These are phyloP conservation scores for Dendronephthya gigantea DNA, from an alignment of 64 coral and sea anemone species.

Conservation along the genomic window DNA sequence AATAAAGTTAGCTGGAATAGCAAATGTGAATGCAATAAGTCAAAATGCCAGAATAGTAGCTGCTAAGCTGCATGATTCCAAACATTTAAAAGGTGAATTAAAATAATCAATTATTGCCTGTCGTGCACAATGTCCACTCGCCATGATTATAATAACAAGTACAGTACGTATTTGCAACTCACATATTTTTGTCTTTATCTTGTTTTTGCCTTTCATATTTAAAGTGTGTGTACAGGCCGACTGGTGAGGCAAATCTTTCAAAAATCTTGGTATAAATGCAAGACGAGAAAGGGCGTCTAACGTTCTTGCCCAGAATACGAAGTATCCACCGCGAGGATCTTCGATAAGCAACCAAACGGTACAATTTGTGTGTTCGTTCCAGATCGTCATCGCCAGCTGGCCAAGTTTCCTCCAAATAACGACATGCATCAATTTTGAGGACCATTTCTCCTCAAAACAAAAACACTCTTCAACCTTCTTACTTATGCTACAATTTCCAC, in stretches of 20 bases:
- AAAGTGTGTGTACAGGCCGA: slow-evolving; percentile 23
- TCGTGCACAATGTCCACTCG: background rate
- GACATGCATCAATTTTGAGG: slow-evolving; percentile 21
- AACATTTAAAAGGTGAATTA: background rate
- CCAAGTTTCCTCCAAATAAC: slow-evolving; percentile 29
- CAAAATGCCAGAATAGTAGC: slow-evolving; percentile 10
- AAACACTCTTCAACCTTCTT: slow-evolving; percentile 25
- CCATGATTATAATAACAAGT: background rate
- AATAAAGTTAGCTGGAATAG: background rate
- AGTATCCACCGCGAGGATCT: slow-evolving; percentile 24
- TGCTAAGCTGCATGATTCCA: too few relatives aligned
- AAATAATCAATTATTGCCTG: background rate
- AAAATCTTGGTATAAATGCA: slow-evolving; percentile 24
- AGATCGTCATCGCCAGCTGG: slow-evolving; percentile 10
- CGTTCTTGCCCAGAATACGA: slow-evolving; percentile 31
- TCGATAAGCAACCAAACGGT: slow-evolving; percentile 16
- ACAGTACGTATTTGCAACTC: background rate
- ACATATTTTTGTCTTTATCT: background rate
- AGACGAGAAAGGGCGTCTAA: slow-evolving; percentile 10
- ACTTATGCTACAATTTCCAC: slow-evolving; percentile 23
- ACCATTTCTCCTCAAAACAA: slow-evolving; percentile 23
- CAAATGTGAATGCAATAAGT: slow-evolving; percentile 8
- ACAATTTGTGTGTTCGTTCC: slow-evolving; percentile 12
- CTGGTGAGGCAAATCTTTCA: slow-evolving; percentile 24
- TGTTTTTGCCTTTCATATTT: slow-evolving; percentile 1